Conservation (phyloP, 2,797 vertebrate species). For the Allobates femoralis region DNA sequence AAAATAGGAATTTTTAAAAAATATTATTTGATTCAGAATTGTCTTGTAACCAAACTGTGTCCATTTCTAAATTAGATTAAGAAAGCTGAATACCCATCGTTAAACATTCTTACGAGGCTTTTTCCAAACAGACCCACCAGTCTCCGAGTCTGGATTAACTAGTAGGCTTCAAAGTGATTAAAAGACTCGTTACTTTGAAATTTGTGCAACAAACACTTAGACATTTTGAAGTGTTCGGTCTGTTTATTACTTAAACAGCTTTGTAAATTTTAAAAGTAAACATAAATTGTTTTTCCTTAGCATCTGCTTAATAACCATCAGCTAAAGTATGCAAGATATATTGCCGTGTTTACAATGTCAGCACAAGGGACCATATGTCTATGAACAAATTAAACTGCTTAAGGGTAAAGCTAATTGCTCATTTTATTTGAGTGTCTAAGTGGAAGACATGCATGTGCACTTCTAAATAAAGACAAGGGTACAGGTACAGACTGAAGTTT, state of each 20-base stretch:
- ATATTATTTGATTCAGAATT: neutral
- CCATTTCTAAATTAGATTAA: neutral
- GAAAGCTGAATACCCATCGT: neutral
- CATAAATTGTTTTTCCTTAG: conserved; percentile 61
- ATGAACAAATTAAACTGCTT: conserved; percentile 61
- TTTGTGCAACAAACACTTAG: conserved; percentile 45
- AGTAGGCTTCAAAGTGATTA: conserved; percentile 49
- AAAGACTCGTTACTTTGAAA: conserved; percentile 42
- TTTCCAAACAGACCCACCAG: neutral
- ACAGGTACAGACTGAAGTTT: neutral
- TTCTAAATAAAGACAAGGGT: conserved; percentile 37
- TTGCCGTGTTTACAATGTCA: conserved; percentile 62
- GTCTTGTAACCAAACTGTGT: no score
- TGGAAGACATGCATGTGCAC: conserved; percentile 54
- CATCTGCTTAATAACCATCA: conserved; percentile 63
- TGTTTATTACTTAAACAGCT: conserved; percentile 56
- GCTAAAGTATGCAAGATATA: conserved; percentile 59
- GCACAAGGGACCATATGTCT: conserved; percentile 62
- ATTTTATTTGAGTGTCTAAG: conserved; percentile 55
- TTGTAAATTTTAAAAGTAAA: conserved; percentile 63
- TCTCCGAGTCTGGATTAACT: conserved; percentile 18
- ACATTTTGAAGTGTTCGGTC: conserved; percentile 34
- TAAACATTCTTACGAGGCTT: neutral
- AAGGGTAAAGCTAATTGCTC: conserved; percentile 54
- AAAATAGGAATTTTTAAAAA: neutral